Conservation (phyloP, 2,797 vertebrate species). For the Carcharodon carcharias region DNA sequence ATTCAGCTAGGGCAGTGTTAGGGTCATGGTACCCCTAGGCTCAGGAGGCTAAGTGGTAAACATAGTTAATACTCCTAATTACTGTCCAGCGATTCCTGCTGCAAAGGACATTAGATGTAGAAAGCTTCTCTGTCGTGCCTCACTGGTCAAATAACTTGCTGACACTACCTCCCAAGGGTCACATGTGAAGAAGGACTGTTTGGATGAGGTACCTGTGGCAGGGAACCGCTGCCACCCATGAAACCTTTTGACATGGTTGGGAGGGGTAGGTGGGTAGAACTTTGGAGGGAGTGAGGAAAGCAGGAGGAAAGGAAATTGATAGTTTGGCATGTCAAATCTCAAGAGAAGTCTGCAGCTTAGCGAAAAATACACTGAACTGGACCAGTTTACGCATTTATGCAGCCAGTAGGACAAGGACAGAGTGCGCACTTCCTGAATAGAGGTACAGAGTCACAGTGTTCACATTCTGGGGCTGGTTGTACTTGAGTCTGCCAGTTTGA, state of each 20-base stretch:
- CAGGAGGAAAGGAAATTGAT: not conserved
- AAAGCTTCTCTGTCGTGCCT: not conserved
- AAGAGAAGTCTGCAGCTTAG: not conserved
- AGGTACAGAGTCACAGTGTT: slow-evolving; percentile 14
- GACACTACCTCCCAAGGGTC: not conserved
- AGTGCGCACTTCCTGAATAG: slow-evolving; percentile 3
- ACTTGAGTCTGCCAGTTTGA: slow-evolving; percentile 14
- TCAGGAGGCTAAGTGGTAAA: not conserved
- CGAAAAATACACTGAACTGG: not conserved
- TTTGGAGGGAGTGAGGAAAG: no score
- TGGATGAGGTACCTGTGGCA: not conserved
- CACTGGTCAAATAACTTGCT: not conserved
- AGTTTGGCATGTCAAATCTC: not conserved
- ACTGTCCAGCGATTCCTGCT: not conserved
- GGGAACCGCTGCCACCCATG: not conserved
- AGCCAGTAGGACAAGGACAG: not conserved
- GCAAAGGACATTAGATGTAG: not conserved
- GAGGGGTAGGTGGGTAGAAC: not conserved
- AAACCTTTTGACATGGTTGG: not conserved
- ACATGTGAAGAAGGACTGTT: not conserved
- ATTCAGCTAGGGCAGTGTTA: not conserved
- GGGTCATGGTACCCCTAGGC: not conserved
- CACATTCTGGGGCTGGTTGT: not conserved
- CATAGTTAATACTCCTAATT: not conserved
- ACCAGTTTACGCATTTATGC: not conserved